phyloP scores from a whole-genome alignment of 2,888 invertebrate genomes.

The Acrocyrtus sp. region DNA sequence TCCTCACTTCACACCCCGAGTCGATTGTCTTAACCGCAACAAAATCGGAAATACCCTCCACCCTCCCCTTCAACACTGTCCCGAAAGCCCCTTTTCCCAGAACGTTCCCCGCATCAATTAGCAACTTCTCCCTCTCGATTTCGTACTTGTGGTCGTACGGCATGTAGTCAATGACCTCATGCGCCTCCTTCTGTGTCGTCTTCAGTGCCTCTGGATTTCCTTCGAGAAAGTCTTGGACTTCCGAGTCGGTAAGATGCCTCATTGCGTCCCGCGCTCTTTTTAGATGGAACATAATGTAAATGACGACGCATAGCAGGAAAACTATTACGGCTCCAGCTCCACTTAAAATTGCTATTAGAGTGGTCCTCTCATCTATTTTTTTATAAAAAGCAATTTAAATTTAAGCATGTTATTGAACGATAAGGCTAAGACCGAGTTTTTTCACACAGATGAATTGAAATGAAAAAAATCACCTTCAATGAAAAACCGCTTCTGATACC shows the following conservation, averaged over 20 bases:
- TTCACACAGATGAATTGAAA: no score
- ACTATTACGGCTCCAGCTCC: constrained; percentile 37
- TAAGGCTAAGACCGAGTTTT: no score
- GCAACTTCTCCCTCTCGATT: constrained; percentile 48
- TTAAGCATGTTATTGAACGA: no score
- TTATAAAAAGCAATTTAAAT: no score
- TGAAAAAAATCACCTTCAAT: constrained; percentile 39
- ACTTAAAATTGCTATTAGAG: constrained; percentile 28
- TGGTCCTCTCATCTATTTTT: constrained; percentile 43
- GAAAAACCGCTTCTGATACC: constrained; percentile 42
- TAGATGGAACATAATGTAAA: constrained; percentile 47
- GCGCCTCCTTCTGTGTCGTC: constrained; percentile 34
- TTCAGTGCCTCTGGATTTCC: constrained; percentile 55
- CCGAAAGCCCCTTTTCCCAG: constrained; percentile 58
- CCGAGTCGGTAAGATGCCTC: constrained; percentile 51
- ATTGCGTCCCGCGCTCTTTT: constrained; percentile 50
- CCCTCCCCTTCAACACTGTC: constrained; percentile 50
- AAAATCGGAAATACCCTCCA: constrained; percentile 38
- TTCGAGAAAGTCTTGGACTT: constrained; percentile 55
- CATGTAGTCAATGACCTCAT: constrained; percentile 47
- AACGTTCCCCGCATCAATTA: constrained; percentile 50
- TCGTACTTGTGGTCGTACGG: constrained; percentile 57
- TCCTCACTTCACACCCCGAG: constrained; percentile 43
- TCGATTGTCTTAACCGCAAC: constrained; percentile 56
- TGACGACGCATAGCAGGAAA: constrained; percentile 24